Percentiles rank a stretch among this genome's conserved stretches.
Evolutionary conservation across 2,888 invertebrate genomes (phyloP).

Genomic region (Acanthopleura granulata): DNA sequence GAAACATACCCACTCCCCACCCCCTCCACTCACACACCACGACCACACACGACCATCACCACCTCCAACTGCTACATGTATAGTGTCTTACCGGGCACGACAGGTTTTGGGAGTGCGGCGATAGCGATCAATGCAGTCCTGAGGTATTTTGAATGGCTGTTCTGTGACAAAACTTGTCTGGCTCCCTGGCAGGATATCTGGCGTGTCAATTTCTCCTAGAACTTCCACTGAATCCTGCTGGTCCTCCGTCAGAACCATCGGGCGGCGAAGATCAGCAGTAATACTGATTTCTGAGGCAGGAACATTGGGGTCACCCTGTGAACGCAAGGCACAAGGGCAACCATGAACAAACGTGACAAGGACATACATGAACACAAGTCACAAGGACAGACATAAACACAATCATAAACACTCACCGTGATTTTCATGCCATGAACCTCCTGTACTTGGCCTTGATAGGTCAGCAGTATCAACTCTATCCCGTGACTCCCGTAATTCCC

Average conservation of each 20-base stretch:
- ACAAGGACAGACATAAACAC: no score
- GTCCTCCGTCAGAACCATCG: constrained; percentile 50
- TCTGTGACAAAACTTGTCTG: constrained; percentile 32
- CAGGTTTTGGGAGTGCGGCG: constrained; percentile 39
- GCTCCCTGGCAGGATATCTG: constrained; percentile 31
- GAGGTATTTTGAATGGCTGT: constrained; percentile 60
- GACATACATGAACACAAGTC: no score
- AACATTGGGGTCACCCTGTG: constrained; percentile 65
- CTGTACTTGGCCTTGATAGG: constrained; percentile 41
- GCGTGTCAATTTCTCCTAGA: constrained; percentile 40
- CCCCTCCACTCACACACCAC: no score
- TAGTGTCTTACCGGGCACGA: constrained; percentile 38
- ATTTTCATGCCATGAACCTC: constrained; percentile 50
- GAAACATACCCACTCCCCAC: no score
- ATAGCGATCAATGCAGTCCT: constrained; percentile 38
- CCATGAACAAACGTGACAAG: no score
- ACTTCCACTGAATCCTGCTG: constrained; percentile 48
- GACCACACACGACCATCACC: no score
- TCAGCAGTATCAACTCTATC: constrained; percentile 54
- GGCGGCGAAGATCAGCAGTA: constrained; percentile 49
- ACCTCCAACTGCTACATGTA: neutral
- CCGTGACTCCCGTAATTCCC: constrained; percentile 64
- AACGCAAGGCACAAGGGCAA: constrained; percentile 6
- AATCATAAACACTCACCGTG: constrained; percentile 43
- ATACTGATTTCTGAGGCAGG: constrained; percentile 63